Base-by-base conservation (phyloP, 2,113 vertebrate genomes). In the Eclectus roratus region DNA sequence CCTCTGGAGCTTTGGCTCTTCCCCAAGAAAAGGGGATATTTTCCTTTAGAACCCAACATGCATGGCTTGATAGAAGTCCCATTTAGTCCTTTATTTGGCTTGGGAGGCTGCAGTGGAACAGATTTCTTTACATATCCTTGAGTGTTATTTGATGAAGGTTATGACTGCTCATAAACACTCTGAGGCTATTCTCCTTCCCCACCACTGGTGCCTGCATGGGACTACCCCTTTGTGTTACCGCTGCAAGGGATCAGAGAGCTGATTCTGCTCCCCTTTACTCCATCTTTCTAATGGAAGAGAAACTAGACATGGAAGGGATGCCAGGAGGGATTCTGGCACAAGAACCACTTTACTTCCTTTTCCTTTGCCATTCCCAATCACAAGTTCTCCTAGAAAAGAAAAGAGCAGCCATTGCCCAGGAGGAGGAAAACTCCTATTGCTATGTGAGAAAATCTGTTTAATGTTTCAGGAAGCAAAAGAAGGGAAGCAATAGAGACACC, bases 61-160 rank as follows among this genome's bases (percentile, higher is more conserved):
- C 73, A 20, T 35, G 60, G 74, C 87, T 93, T 92, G 94, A 97
- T 88, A 97, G 97, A 93, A 89, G 89, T 96, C 91, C 89, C 88
- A 92, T 96, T 96, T 96, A 96, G 88, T 95, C 86, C 94, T 97
- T 96, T 97, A 93, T 97, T 97, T 97, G 97, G 96, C 94, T 96
- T 97, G 95, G 89, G 94, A 97, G 80, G 74, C 91, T 78, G 82
- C 89, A 74, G 90, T 91, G 81, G 93, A 88, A 92, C 83, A 35
- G 91, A 87, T 89, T 97, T 93, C 95, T 96, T 95, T 97, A 94
- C 88, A 83, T 94, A 91, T 97, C 85, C 88, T 91, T 94, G 94
- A 97, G 97, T 97, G 97, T 97, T 96, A 95, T 96, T 97, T 97
- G 97, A 97, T 96, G 94, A 97, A 96, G 94, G 89, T 97, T 96